Conservation (phyloP, 2,797 vertebrate genomes). For the Pseudocheirus occidentalis region DNA sequence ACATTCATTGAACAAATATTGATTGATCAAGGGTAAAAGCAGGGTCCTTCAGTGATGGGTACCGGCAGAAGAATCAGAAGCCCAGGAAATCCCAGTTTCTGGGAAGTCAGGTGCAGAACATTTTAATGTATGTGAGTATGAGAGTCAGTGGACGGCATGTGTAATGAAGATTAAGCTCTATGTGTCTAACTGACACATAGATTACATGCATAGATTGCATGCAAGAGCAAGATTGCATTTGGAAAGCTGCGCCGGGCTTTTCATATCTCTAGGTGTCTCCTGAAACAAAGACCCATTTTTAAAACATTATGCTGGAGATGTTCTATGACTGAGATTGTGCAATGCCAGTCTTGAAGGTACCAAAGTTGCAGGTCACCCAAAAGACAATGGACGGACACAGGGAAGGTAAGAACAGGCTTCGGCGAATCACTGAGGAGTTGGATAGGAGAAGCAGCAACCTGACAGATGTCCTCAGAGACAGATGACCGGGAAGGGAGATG, state of each 20-base stretch:
- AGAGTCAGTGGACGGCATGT: neutral
- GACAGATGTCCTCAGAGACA: neutral
- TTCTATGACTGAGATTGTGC: neutral
- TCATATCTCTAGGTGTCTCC: neutral
- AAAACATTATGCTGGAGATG: neutral
- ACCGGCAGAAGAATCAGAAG: neutral
- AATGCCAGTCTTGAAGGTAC: neutral
- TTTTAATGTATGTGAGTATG: neutral
- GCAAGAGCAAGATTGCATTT: neutral
- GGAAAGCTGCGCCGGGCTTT: neutral
- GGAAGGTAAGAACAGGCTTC: neutral
- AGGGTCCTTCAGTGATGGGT: neutral
- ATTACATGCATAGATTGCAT: no score
- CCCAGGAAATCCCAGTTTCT: neutral
- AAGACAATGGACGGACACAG: neutral
- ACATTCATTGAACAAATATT: neutral
- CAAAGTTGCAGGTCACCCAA: neutral
- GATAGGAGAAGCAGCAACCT: neutral
- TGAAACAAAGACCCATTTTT: neutral
- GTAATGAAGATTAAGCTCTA: neutral
- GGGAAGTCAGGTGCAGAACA: neutral
- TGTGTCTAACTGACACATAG: no score
- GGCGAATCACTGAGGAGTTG: neutral
- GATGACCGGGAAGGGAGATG: neutral
- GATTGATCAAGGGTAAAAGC: neutral